Percentiles rank a stretch among this genome's conserved stretches.
These are phyloP conservation scores for Galerucella calmariensis DNA, from an alignment of 2,888 invertebrate species.

Conservation along the genomic window DNA sequence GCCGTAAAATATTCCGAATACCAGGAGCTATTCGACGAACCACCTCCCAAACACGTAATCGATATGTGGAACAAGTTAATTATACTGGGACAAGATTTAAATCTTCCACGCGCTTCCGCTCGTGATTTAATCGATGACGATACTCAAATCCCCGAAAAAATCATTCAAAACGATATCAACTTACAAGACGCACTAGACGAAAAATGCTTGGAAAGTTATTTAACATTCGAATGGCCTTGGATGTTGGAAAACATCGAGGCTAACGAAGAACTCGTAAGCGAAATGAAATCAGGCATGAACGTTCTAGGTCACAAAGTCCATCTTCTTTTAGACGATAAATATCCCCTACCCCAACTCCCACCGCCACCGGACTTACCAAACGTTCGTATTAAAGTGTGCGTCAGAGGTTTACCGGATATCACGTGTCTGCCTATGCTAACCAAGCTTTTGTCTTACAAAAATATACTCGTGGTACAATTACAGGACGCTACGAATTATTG, in stretches of 20 bases:
- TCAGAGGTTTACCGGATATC: constrained; percentile 56
- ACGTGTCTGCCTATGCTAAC: constrained; percentile 54
- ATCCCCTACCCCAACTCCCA: constrained; percentile 54
- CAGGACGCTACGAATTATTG: constrained; percentile 70
- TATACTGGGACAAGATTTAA: constrained; percentile 68
- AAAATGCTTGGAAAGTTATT: constrained; percentile 70
- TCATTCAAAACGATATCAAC: constrained; percentile 66
- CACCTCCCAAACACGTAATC: constrained; percentile 66
- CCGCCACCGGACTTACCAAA: constrained; percentile 55
- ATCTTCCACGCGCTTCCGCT: constrained; percentile 65
- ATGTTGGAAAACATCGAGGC: constrained; percentile 63
- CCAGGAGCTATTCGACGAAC: constrained; percentile 60
- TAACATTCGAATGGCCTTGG: constrained; percentile 69
- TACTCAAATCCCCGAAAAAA: constrained; percentile 64
- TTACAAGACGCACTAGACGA: constrained; percentile 69
- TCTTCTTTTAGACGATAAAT: constrained; percentile 57
- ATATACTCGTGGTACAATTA: constrained; percentile 57
- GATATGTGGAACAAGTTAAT: constrained; percentile 71
- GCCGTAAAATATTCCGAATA: constrained; percentile 68
- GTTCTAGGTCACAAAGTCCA: constrained; percentile 61
- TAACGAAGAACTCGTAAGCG: constrained; percentile 43
- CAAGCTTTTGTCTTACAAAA: constrained; percentile 53
- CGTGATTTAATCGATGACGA: constrained; percentile 60
- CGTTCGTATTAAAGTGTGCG: constrained; percentile 55
- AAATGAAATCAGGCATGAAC: constrained; percentile 54